Percentiles rank a stretch among this genome's conserved stretches.
Conservation (phyloP, 2,113 vertebrate genomes). For the Anthoscopus minutus region DNA sequence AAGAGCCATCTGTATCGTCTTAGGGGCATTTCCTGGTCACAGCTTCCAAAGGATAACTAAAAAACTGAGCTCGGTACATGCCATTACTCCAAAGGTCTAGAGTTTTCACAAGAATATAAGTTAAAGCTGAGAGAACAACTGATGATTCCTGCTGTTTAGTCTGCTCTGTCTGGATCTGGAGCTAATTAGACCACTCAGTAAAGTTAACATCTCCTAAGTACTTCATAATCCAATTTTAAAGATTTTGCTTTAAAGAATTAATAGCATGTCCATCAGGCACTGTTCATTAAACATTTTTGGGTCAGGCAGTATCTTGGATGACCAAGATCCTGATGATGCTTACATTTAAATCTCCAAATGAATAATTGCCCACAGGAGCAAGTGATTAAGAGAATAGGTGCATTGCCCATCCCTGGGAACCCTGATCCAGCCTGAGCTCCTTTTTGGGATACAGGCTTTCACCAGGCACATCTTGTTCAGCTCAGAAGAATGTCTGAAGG, state of each 20-base stretch:
- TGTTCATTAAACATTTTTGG: neutral
- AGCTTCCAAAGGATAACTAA: slow-evolving; percentile 25
- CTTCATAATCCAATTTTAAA: neutral
- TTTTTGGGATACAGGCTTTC: neutral
- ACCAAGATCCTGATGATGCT: neutral
- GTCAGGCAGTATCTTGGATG: neutral
- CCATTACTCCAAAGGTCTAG: neutral
- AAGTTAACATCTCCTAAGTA: neutral
- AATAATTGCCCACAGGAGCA: neutral
- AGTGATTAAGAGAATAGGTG: neutral
- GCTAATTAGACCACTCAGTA: neutral
- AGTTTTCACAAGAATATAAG: neutral
- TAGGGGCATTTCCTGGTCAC: slow-evolving; percentile 32
- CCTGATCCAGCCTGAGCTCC: neutral
- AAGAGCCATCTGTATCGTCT: slow-evolving; percentile 28
- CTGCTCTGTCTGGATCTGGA: slow-evolving; percentile 4
- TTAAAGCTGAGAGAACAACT: neutral
- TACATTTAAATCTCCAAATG: neutral
- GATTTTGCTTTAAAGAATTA: neutral
- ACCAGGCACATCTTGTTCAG: neutral
- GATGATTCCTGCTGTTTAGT: neutral
- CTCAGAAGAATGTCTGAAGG: neutral
- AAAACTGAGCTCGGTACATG: neutral
- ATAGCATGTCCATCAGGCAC: neutral
- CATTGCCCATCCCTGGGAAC: neutral